phyloP scores from a whole-genome alignment of 2,113 vertebrate species.

The Esox niger region DNA sequence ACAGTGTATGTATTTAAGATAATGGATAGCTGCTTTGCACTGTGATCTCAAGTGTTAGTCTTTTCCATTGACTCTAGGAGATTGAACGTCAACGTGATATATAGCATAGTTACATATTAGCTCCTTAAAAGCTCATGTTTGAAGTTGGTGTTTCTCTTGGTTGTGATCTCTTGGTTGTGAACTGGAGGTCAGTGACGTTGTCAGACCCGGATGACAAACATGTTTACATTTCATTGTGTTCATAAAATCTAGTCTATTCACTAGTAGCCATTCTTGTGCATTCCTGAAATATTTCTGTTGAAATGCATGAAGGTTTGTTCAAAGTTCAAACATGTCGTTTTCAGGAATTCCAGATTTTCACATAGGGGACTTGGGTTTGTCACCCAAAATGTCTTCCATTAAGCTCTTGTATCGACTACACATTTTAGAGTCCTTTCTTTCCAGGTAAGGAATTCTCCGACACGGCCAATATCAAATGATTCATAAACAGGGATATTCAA shows the following conservation, averaged over 20 bases:
- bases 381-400: neutral
- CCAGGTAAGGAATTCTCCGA: no score
- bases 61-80: neutral
- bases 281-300: neutral
- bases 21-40: neutral
- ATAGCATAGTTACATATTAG: neutral
- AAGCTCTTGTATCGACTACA: no score
- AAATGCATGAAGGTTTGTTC: neutral
- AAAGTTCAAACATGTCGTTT: neutral
- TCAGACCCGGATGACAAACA: neutral
- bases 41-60: neutral
- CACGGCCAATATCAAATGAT: no score
- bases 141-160: neutral
- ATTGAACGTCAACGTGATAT: neutral
- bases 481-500: no score
- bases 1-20: slow-evolving; percentile 3
- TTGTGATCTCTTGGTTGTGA: neutral
- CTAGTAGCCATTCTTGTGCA: neutral
- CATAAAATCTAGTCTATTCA: neutral
- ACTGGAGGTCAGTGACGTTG: neutral
- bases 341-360: neutral
- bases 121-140: neutral
- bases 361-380: neutral
- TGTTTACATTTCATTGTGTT: neutral
- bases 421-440: no score